phyloP scores from a whole-genome alignment of 1,140 invertebrate species.

The Harpegnathos saltator region DNA sequence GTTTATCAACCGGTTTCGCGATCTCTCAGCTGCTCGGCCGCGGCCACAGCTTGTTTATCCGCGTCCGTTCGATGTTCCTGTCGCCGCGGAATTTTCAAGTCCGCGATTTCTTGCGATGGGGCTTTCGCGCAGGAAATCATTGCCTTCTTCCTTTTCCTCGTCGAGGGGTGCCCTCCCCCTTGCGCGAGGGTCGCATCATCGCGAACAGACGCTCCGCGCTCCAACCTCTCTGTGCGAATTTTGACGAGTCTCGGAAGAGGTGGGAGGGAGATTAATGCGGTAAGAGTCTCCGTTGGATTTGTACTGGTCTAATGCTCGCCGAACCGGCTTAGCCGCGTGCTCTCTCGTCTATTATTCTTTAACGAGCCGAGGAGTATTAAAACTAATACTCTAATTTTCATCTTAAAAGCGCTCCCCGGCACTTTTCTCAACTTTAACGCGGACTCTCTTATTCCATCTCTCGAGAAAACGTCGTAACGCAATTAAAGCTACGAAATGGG shows the following conservation, averaged over 20 bases:
- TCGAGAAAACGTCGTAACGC: constrained; percentile 53
- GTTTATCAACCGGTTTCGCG: constrained; percentile 56
- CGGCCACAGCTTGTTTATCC: no score
- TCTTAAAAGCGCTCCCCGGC: constrained; percentile 54
- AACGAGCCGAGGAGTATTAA: constrained; percentile 42
- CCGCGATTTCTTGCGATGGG: no score
- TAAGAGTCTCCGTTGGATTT: background rate
- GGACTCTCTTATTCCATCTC: constrained; percentile 40
- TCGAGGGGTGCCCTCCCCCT: no score
- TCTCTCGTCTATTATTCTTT: constrained; percentile 40
- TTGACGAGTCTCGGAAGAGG: no score
- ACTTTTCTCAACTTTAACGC: constrained; percentile 56
- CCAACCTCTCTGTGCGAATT: no score
- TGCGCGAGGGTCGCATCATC: no score
- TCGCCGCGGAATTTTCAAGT: no score
- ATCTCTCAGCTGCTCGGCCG: background rate
- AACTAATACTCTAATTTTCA: constrained; percentile 55
- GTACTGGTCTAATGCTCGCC: background rate
- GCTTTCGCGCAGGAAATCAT: no score
- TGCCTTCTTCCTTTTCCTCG: no score
- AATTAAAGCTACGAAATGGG: constrained; percentile 46
- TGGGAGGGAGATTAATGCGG: no score
- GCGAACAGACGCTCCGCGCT: no score
- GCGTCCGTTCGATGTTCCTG: no score
- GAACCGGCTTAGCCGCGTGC: constrained; percentile 19